Percentiles rank a stretch among this genome's conserved stretches.
Conservation (phyloP, 2,113 vertebrate species). For the Pedionomus torquatus region DNA sequence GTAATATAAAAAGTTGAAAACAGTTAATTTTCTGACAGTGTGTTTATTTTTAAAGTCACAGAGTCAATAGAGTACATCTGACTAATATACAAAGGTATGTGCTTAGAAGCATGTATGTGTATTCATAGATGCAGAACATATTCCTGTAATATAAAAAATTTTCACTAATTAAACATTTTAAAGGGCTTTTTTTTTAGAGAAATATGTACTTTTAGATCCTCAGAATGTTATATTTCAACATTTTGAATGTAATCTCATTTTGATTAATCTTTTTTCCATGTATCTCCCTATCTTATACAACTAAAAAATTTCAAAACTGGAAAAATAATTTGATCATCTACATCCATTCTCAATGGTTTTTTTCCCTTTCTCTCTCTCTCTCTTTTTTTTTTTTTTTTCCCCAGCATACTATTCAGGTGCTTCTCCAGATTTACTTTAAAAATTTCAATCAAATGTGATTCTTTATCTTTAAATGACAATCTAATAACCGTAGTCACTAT, state of each 20-base stretch:
- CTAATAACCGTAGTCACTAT: not conserved
- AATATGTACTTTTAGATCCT: not conserved
- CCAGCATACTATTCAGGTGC: not conserved
- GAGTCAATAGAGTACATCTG: not conserved
- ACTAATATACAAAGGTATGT: not conserved
- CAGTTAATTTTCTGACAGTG: not conserved
- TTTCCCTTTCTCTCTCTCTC: too few relatives aligned
- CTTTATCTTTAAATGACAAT: not conserved
- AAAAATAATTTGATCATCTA: not conserved
- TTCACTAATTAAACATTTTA: not conserved
- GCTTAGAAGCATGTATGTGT: not conserved
- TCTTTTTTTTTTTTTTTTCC: too few relatives aligned
- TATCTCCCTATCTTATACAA: not conserved
- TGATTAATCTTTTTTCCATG: not conserved
- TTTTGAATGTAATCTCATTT: not conserved
- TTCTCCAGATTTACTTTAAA: not conserved
- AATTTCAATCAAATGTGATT: not conserved
- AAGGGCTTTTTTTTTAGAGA: not conserved
- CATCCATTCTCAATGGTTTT: not conserved
- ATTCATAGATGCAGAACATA: not conserved
- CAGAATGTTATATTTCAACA: not conserved
- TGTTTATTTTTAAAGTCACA: not conserved
- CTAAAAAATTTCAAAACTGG: not conserved
- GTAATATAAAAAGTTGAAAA: not conserved
- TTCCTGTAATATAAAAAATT: not conserved